Base-by-base conservation (phyloP, 2,888 invertebrate genomes). In the Caradrina clavipalpis region DNA sequence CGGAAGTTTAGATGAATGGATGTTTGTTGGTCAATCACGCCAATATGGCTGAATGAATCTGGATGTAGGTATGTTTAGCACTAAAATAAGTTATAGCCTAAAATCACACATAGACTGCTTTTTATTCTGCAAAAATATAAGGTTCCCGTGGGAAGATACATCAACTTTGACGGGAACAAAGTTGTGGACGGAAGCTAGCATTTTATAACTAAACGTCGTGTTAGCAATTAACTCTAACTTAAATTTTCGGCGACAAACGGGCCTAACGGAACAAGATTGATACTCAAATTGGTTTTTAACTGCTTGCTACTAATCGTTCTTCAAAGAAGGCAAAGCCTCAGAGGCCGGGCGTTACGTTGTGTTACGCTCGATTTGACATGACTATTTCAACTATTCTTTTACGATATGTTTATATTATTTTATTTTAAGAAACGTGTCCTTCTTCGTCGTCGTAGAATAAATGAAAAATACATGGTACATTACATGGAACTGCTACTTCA, bases 291-390 rank as follows among this genome's bases (percentile, higher is more conserved):
- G 7, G 17, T 51, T 60, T 55, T 13, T 19, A 45, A 55, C 51
- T 31, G 50, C 26, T 26, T 49, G 51, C 2, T 54, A 50, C 8
- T 50, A 55, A 31, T 21, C 7, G n/a, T 22, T 10, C 31, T 51
- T 22, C 19, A 35, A 57, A 69, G 26, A 54, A 50, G n/a, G 11
- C 2, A 31, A 55, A 22, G 4, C 26, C 15, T 21, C 22, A 47
- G 45, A 72, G 56, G 42, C 63, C 39, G 26, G 13, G 21, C n/a
- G 50, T 67, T 26, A 42, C 10, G 59, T 59, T 55, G 26, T 17
- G 73, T 45, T 51, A 55, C 58, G 47, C 57, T 62, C 11, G 58
- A 79, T 79, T 73, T 51, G 55, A 47, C 22, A 26, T 61, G 21
- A 54, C 39, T 7, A 19, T 54, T 57, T 56, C 39, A 62, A 19